Base-by-base conservation (phyloP, 2,797 vertebrate species). In the Propithecus deckenii region DNA sequence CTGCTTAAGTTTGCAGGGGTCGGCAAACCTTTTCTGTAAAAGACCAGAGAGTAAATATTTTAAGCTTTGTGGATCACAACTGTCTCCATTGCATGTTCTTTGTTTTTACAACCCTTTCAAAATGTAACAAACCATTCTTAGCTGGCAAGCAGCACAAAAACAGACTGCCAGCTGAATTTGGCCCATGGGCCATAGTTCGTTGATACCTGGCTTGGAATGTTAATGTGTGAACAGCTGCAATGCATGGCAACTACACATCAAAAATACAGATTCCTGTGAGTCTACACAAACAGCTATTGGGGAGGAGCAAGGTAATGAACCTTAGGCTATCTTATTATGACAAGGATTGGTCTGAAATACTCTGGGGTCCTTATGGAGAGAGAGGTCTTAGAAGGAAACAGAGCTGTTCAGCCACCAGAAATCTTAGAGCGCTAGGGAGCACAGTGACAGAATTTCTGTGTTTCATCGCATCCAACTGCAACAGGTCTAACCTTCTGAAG, bases 41-140 rank as follows among this genome's bases (percentile, higher is more conserved):
- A 80, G 67, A 30, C 17, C 38, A 69, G 43, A 84, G 1, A 76
- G 57, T 71, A 78, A 86, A 61, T 86, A 83, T 32, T 79, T 93
- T 48, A 93, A 57, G 32, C 11, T 72, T 46, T 79, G 50, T 59
- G 65, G 43, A 20, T 65, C 32, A 85, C 48, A 55, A 3, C 46
- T 50, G 57, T 93, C 28, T 95, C 17, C 75, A 38, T 50, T 41
- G 52, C 32, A 43, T 23, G 55, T 85, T 88, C 32, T 87, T 92
- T 93, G 57, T 84, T 96, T 91, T 76, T 12, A 94, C 7, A 91
- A 93, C 35, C 17, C 22, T 86, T 91, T 86, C 75, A 90, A 93
- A 72, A 87, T 4, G 28, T 65, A 75, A 87, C 72, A 86, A 79
- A 55, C 28, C n/a, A 91, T 50, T 93, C n/a, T 93, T 74, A 72